These are phyloP conservation scores for Spodoptera picta DNA, from an alignment of 2,888 invertebrate genomes.

Conservation along the genomic window DNA sequence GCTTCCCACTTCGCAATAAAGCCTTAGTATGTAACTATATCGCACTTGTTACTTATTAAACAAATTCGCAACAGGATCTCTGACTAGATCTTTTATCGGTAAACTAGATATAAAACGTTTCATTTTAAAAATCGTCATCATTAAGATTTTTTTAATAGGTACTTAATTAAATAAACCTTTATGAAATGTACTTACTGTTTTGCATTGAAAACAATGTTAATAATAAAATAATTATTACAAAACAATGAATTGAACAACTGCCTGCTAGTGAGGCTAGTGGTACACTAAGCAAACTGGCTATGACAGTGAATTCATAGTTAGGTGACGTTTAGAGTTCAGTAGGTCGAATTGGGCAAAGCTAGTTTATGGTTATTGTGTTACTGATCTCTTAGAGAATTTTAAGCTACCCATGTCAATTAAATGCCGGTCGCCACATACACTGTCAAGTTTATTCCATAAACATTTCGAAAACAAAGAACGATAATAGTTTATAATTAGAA, in stretches of 20 bases:
- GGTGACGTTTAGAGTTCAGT: slow-evolving; percentile 10
- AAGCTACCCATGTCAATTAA: slow-evolving; percentile 7
- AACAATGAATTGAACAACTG: slow-evolving; percentile 27
- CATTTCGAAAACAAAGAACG: slow-evolving; percentile 54
- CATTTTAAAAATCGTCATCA: slow-evolving; percentile 5
- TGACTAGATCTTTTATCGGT: slow-evolving; percentile 2
- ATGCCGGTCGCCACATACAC: slow-evolving; percentile 27
- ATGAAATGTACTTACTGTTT: too few relatives aligned
- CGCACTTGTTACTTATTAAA: slow-evolving; percentile 33
- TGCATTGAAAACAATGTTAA: too few relatives aligned
- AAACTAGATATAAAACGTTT: slow-evolving; percentile 17
- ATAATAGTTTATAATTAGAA: slow-evolving; percentile 78
- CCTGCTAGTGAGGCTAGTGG: slow-evolving; percentile 20
- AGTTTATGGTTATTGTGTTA: background rate
- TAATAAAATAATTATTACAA: slow-evolving; percentile 3
- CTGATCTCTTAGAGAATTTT: background rate
- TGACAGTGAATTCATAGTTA: slow-evolving; percentile 9
- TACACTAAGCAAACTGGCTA: slow-evolving; percentile 14
- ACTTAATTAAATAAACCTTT: too few relatives aligned
- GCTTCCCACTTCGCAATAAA: slow-evolving; percentile 69
- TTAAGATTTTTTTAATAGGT: slow-evolving; percentile 3
- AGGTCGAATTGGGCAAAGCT: background rate
- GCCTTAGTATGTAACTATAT: slow-evolving; percentile 17
- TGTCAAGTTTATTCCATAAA: slow-evolving; percentile 57
- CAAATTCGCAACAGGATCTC: slow-evolving; percentile 21